Evolutionary conservation across 2,888 invertebrate genomes (phyloP), one percentile per base, ranked within the genome.

Genomic region (Tricholauxania praeusta): DNA sequence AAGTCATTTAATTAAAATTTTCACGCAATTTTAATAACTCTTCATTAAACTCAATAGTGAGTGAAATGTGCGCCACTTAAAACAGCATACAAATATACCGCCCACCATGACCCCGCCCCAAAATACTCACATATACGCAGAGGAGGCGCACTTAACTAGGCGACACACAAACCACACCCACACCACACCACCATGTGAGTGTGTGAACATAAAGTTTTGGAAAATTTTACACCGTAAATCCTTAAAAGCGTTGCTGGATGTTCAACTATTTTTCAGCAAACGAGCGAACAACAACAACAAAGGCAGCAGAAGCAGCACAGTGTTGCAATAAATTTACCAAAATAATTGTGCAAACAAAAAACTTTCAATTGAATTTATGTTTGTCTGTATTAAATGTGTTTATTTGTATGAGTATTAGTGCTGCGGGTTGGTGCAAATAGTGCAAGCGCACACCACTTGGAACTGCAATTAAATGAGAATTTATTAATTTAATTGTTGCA

Each of bases 21-120:
- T 68, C 68, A 68, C 59, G 68, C 68, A 59, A 59, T 68, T 68
- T 68, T 68, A 68, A 68, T 68, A 68, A 68, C 68, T 68, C 59
- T 68, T 68, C 68, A 68, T 68, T 68, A 68, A 68, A 48, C 22
- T 47, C 68, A 17, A 32, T 48, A 59, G 59, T 68, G 59, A 68
- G 49, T 68, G 28, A 39, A 49, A 68, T 68, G n/a, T 49, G 49
- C n/a, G 66, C 53, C 51, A 64, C 49, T 66, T n/a, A 32, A 12
- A 66, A 28, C 12, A 14, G 14, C 14, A 28, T 12, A 65, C 8
- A 22, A 65, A 22, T 52, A 14, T 47, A 12, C n/a, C 32, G n/a
- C 39, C n/a, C 14, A 6, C 22, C 47, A 62, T 17, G 1, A 32
- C 14, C 17, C 17, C 62, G 32, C 62, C 10, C 32, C 14, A 32